Evolutionary conservation across 2,888 invertebrate species (phyloP).

Genomic region (Eulithis testata): DNA sequence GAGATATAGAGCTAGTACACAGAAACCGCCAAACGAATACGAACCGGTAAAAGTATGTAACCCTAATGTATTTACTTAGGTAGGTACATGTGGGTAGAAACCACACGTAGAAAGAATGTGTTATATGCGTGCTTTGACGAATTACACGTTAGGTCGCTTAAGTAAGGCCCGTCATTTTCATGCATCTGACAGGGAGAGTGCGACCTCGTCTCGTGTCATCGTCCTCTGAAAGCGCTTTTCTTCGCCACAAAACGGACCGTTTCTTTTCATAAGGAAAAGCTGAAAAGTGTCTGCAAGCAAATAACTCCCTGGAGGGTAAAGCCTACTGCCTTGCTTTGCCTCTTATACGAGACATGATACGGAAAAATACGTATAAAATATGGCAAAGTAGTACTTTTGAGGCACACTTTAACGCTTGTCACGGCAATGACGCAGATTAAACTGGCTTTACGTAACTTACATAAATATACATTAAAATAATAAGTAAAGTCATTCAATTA

Average conservation of each 20-base stretch:
- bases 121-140: slow-evolving; percentile 70
- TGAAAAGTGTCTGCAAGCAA: slow-evolving; percentile 84
- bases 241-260: slow-evolving; percentile 83
- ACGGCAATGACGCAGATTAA: slow-evolving; percentile 12
- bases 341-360: slow-evolving; percentile 68
- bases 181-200: slow-evolving; percentile 78
- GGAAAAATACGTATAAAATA: slow-evolving; percentile 68
- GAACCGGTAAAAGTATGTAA: slow-evolving; percentile 33
- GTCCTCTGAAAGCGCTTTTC: slow-evolving; percentile 84
- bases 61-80: slow-evolving; percentile 19
- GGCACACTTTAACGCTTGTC: slow-evolving; percentile 33
- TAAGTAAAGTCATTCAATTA: not conserved
- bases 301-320: slow-evolving; percentile 83
- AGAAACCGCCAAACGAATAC: slow-evolving; percentile 50
- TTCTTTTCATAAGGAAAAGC: slow-evolving; percentile 84
- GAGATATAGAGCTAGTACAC: slow-evolving; percentile 42
- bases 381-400: slow-evolving; percentile 52
- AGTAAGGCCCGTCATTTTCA: slow-evolving; percentile 67
- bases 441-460: slow-evolving; percentile 5
- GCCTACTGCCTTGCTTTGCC: slow-evolving; percentile 82
- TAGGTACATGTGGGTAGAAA: not conserved
- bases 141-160: slow-evolving; percentile 79
- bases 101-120: slow-evolving; percentile 24
- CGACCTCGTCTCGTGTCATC: slow-evolving; percentile 84
- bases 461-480: not conserved